Evolutionary conservation across 2,888 invertebrate species (phyloP).

Genomic region (Deilephila elpenor): DNA sequence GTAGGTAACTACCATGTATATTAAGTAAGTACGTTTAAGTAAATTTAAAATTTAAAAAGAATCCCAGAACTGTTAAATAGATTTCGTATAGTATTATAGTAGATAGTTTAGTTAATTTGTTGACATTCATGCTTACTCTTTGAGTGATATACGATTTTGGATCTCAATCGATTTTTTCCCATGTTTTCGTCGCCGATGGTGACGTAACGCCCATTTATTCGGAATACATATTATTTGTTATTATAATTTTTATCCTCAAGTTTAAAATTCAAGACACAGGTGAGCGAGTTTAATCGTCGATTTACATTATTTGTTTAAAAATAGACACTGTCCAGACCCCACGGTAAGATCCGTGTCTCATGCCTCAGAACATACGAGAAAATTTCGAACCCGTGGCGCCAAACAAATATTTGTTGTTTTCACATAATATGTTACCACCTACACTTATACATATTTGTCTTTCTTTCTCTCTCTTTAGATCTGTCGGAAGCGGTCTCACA

Average conservation of each 20-base stretch:
- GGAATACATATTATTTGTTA: slow-evolving; percentile 20
- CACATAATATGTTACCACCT: too few species aligned
- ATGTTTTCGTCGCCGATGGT: slow-evolving; percentile 3
- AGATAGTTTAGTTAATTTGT: background rate
- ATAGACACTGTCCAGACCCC: background rate
- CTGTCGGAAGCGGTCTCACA: too few species aligned
- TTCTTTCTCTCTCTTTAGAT: too few species aligned
- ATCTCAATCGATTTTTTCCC: background rate
- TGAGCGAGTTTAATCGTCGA: slow-evolving; percentile 4
- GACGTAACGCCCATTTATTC: background rate
- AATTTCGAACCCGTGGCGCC: too few species aligned
- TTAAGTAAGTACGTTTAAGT: too few species aligned
- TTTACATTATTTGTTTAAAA: slow-evolving; percentile 1
- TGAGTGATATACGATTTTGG: too few species aligned
- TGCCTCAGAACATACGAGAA: background rate
- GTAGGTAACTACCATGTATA: too few species aligned
- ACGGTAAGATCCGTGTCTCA: background rate
- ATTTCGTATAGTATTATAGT: too few species aligned
- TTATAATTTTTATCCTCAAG: slow-evolving; percentile 19
- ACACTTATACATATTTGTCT: too few species aligned
- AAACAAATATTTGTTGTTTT: too few species aligned
- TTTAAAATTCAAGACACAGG: slow-evolving; percentile 11
- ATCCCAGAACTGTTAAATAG: too few species aligned
- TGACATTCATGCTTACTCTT: background rate
- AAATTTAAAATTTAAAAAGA: too few species aligned